Evolutionary conservation across 2,113 vertebrate species (phyloP), one percentile per base, ranked within the genome.

Genomic region (Aramus guarauna): DNA sequence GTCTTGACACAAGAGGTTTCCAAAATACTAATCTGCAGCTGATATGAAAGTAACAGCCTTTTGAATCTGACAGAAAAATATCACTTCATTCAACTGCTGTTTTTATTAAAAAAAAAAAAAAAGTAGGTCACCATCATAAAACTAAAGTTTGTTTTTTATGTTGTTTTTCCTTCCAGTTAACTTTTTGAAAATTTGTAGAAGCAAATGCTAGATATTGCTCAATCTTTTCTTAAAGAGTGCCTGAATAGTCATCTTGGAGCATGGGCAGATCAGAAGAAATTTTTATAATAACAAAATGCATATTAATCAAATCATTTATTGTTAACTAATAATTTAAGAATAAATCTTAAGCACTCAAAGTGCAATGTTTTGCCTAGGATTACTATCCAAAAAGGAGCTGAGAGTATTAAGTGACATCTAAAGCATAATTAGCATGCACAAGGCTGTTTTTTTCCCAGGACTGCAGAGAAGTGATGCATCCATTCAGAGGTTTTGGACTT

Each of bases 21-120:
- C 86, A 96, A 97, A 95, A 76, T 74, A 79, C 76, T 94, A 16
- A 85, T 74, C 72, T 92, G n/a, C 72, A 93, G 73, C 74, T 96
- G 58, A 68, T 97, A 60, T 21, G 97, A 83, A 90, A 95, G 88
- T 92, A 98, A 87, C 36, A 94, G 59, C 60, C 59, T 93, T 77
- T 94, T 88, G 58, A 93, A 91, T 95, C 34, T 26, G 56, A 94
- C 84, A 77, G 90, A 76, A 73, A 86, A 94, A 87, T 41, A 91
- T 26, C 23, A 48, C 47, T 78, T 48, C 4, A 9, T 55, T 88
- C 23, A 89, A 17, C 26, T 74, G 9, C 4, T 5, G 8, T 43
- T 24, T 15, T 22, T 43, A 20, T 52, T 60, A 16, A 4, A 36
- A 47, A n/a, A 30, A 52, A 52, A 43, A 24, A 20, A 21, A 36